phyloP scores from a whole-genome alignment of 2,797 vertebrate genomes.

The Muscicapa striata region DNA sequence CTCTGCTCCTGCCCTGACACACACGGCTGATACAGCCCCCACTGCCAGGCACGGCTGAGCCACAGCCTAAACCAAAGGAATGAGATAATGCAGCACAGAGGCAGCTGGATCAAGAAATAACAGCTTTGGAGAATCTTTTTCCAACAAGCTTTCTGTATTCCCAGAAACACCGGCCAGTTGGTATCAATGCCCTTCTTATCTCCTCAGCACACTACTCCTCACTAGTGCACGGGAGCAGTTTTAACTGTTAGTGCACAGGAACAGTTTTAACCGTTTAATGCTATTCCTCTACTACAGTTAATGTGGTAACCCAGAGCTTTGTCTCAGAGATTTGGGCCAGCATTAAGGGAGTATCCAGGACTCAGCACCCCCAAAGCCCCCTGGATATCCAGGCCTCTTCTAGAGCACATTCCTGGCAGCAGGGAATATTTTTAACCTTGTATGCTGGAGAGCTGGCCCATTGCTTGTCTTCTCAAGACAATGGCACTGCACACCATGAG shows the following conservation, averaged over 20 bases:
- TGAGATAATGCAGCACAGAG: background rate
- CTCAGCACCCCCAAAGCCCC: rapidly evolving
- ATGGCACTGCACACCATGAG: background rate
- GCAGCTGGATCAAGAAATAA: background rate
- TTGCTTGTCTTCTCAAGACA: background rate
- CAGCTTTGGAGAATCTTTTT: background rate
- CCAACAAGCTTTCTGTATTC: background rate
- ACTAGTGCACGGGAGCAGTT: rapidly evolving
- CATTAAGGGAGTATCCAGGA: background rate
- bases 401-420: background rate
- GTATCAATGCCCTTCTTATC: background rate
- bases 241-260: rapidly evolving
- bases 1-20: background rate
- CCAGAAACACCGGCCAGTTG: background rate
- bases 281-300: background rate
- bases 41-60: rapidly evolving
- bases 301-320: background rate
- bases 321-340: background rate
- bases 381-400: background rate
- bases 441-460: background rate
- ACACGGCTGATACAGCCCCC: rapidly evolving
- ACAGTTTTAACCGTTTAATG: background rate
- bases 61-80: background rate
- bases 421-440: background rate
- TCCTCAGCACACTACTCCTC: background rate